A percentile compares a stretch with the other conserved stretches of the same genome.
These are phyloP conservation scores for Antheraea assamensis DNA, from an alignment of 2,888 invertebrate genomes.

Conservation along the genomic window DNA sequence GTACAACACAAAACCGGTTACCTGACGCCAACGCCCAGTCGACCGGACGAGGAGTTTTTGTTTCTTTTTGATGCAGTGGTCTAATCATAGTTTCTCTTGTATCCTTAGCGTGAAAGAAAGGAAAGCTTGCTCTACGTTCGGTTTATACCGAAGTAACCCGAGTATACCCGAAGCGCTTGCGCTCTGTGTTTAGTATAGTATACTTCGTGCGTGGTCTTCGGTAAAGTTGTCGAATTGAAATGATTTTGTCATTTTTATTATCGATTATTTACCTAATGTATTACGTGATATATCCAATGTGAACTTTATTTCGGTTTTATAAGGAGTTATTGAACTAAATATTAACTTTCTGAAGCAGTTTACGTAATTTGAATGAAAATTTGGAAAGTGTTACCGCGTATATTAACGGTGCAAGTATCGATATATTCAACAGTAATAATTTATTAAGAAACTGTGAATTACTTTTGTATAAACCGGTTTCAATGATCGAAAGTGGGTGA, in stretches of 20 bases:
- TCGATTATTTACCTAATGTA: conserved; percentile 54
- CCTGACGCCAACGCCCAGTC: conserved; percentile 51
- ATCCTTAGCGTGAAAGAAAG: conserved; percentile 50
- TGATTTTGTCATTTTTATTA: conserved; percentile 58
- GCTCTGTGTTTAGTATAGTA: conserved; percentile 50
- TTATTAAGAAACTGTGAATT: conserved; percentile 50
- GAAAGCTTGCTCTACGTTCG: conserved; percentile 43
- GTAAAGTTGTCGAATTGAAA: not conserved
- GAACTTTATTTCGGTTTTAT: not conserved
- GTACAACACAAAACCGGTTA: conserved; percentile 70
- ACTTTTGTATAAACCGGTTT: conserved; percentile 65
- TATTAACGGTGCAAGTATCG: conserved; percentile 28
- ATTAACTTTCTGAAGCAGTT: not conserved
- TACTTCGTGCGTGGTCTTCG: not conserved
- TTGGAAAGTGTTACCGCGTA: not conserved
- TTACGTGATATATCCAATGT: not conserved
- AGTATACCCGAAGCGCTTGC: conserved; percentile 59
- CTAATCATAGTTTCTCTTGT: conserved; percentile 60
- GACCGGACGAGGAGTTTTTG: conserved; percentile 66
- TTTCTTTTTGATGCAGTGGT: conserved; percentile 78
- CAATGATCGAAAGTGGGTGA: conserved; percentile 72
- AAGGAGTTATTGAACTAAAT: not conserved
- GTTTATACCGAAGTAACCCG: conserved; percentile 51
- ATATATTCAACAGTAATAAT: conserved; percentile 34
- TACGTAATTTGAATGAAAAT: not conserved